phyloP scores from a whole-genome alignment of 2,113 vertebrate species.

The Aegotheles bennettii region DNA sequence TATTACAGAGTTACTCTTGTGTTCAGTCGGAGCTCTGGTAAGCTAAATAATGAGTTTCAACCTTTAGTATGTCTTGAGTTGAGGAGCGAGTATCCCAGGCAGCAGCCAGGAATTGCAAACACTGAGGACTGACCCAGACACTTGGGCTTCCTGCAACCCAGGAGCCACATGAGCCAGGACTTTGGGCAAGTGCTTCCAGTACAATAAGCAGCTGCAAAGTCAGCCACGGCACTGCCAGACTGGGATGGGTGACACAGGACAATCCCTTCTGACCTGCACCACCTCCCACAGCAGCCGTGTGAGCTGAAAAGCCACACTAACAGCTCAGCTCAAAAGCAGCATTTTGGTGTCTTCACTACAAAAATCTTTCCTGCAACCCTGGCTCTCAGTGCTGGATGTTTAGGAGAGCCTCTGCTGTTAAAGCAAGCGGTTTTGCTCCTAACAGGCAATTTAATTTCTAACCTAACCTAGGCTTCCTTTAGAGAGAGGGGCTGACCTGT shows the following conservation, averaged over 20 bases:
- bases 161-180: rapidly evolving
- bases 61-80: not conserved
- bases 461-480: not conserved
- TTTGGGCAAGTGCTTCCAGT: not conserved
- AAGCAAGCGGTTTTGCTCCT: not conserved
- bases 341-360: not conserved
- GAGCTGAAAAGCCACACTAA: not conserved
- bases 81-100: not conserved
- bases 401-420: not conserved
- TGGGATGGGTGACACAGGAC: not conserved
- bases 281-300: not conserved
- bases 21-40: not conserved
- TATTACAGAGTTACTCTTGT: not conserved
- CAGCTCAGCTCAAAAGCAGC: not conserved
- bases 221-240: too few species aligned
- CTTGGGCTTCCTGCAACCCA: not conserved
- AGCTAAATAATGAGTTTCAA: not conserved
- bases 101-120: not conserved
- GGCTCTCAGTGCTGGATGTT: not conserved
- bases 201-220: not conserved
- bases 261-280: not conserved
- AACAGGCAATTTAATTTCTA: not conserved
- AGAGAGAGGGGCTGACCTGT: not conserved
- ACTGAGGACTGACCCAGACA: not conserved
- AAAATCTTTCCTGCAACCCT: not conserved